Conservation (phyloP, 1,140 invertebrate genomes). For the Pygmarrhopalites habei region DNA sequence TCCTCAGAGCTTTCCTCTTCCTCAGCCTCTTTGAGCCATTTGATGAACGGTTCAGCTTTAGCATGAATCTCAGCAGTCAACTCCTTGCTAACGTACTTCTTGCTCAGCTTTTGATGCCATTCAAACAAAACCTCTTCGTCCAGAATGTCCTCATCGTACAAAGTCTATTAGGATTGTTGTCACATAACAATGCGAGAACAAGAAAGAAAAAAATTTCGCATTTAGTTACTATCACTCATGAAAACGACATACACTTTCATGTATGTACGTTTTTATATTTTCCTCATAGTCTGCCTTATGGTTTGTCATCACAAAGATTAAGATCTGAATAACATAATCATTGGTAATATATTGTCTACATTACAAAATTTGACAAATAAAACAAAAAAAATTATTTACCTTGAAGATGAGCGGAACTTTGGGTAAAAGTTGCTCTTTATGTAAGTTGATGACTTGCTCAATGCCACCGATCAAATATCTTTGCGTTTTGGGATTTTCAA, state of each 20-base stretch:
- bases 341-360: neutral
- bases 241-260: too few species aligned
- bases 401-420: slow-evolving; percentile 88
- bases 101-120: slow-evolving; percentile 87
- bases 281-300: slow-evolving; percentile 36
- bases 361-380: neutral
- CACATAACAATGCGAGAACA: too few species aligned
- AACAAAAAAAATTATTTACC: slow-evolving; percentile 47
- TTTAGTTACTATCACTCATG: too few species aligned
- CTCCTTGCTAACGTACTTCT: slow-evolving; percentile 89
- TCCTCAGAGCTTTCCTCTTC: slow-evolving; percentile 74
- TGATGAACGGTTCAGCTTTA: slow-evolving; percentile 86
- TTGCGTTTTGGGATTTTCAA: slow-evolving; percentile 82
- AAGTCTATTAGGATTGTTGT: slow-evolving; percentile 49
- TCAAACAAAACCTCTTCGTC: slow-evolving; percentile 90
- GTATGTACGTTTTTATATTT: too few species aligned
- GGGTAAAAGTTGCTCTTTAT: slow-evolving; percentile 68
- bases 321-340: slow-evolving; percentile 39
- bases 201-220: neutral
- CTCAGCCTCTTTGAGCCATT: slow-evolving; percentile 94
- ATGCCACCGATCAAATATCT: slow-evolving; percentile 91
- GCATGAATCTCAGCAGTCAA: slow-evolving; percentile 85
- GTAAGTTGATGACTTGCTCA: slow-evolving; percentile 82
- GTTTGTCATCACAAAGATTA: slow-evolving; percentile 27
- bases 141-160: slow-evolving; percentile 92